Evolutionary conservation across 2,113 vertebrate species (phyloP), one percentile per base, ranked within the genome.

Genomic region (Formicarius rufipectus): DNA sequence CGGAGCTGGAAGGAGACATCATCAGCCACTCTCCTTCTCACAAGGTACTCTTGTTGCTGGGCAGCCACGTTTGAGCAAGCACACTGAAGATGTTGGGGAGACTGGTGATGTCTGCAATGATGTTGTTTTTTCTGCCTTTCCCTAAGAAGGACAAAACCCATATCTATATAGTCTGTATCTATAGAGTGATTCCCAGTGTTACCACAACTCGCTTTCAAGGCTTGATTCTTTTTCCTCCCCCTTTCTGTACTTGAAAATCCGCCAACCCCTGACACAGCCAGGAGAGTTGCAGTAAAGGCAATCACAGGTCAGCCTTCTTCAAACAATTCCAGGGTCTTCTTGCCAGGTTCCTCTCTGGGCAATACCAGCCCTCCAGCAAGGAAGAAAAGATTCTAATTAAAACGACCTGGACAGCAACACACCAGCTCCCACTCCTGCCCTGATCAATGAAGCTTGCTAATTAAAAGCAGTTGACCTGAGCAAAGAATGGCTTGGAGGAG

Each of bases 401-500:
- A 96, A 94, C 81, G 73, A 80, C 86, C 76, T 81, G 85, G 86
- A 89, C 83, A 93, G 83, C 89, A 96, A 92, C 68, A 76, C 86
- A 77, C 89, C 77, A 96, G 86, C 76, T 96, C 93, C 93, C 93
- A 92, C 83, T 90, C 85, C 92, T 78, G 68, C 86, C 83, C 95
- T 89, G 88, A 95, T 94, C 96, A 95, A 96, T 94, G 95, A 93
- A 84, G 90, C 92, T 87, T 94, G 83, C 93, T 97, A 96, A 97
- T 97, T 97, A 97, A 96, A 97, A 95, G 90, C 92, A 95, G 93
- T 93, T 96, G 93, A 96, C 96, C 96, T 92, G 85, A 92, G 86
- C 86, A 94, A 95, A 89, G 60, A 93, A 90, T 47, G 62, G 52
- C 44, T 92, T 67, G 83, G 93, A 95, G 30, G 52, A 94, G 86